These are phyloP conservation scores for Tanytarsus gracilentus DNA, from an alignment of 2,888 invertebrate species.

Conservation along the genomic window DNA sequence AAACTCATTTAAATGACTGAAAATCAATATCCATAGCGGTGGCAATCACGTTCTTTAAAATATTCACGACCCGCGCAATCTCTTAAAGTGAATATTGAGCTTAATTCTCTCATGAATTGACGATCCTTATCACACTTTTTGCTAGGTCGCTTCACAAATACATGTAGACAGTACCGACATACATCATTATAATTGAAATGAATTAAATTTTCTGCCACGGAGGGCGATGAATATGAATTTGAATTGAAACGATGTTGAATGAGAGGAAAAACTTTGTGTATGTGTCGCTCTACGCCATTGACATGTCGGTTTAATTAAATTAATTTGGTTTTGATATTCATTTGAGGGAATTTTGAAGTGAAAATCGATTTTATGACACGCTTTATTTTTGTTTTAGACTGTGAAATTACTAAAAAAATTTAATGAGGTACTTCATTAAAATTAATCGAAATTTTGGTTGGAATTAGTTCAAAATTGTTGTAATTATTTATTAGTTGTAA, in stretches of 20 bases:
- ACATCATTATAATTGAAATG: background rate
- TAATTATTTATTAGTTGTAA: too few species aligned
- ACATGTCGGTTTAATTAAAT: conserved; percentile 2
- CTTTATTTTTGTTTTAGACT: too few species aligned
- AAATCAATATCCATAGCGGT: conserved; percentile 8
- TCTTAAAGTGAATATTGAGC: background rate
- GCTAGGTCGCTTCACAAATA: too few species aligned
- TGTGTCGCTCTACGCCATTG: background rate
- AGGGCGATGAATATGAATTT: too few species aligned
- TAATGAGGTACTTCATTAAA: too few species aligned
- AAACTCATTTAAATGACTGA: conserved; percentile 1
- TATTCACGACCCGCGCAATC: background rate
- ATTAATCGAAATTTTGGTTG: too few species aligned
- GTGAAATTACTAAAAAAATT: too few species aligned
- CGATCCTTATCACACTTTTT: conserved; percentile 1
- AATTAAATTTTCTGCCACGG: conserved; percentile 10
- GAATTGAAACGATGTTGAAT: too few species aligned
- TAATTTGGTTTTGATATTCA: background rate
- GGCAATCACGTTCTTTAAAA: background rate
- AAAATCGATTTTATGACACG: too few species aligned
- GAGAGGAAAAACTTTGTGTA: background rate
- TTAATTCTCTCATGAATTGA: background rate
- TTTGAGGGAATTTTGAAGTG: too few species aligned
- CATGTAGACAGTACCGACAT: too few species aligned
- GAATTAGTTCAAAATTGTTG: too few species aligned